A percentile compares a stretch with the other conserved stretches of the same genome.
These are phyloP conservation scores for Cydia fagiglandana DNA, from an alignment of 1,140 invertebrate genomes.

Conservation along the genomic window DNA sequence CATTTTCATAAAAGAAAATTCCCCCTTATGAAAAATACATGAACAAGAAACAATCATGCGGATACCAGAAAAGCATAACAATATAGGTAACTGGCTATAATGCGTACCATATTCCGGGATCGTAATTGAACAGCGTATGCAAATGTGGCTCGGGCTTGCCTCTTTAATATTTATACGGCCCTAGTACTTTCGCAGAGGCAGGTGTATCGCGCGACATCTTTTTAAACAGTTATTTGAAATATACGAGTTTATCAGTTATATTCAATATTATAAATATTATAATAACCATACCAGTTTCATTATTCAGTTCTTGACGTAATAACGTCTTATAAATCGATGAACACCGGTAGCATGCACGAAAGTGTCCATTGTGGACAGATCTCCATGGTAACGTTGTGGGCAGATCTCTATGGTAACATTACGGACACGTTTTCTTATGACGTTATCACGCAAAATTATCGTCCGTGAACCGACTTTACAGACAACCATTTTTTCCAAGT, in stretches of 20 bases:
- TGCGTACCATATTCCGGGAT: conserved; percentile 65
- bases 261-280: background rate
- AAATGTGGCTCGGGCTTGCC: conserved; percentile 61
- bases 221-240: conserved; percentile 28
- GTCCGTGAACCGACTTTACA: too few relatives aligned
- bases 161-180: conserved; percentile 66
- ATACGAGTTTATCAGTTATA: background rate
- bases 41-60: conserved; percentile 54
- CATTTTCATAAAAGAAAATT: conserved; percentile 31
- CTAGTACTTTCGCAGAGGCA: conserved; percentile 60
- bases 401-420: too few relatives aligned
- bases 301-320: too few relatives aligned
- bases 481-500: too few relatives aligned
- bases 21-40: conserved; percentile 42
- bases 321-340: too few relatives aligned
- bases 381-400: too few relatives aligned
- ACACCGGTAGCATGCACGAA: too few relatives aligned
- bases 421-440: too few relatives aligned
- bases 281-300: background rate
- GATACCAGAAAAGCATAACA: conserved; percentile 60
- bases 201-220: conserved; percentile 52
- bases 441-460: too few relatives aligned
- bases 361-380: too few relatives aligned
- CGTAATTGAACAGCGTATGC: conserved; percentile 73
- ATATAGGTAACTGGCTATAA: conserved; percentile 54